A percentile compares a stretch with the other conserved stretches of the same genome.
Evolutionary conservation across 2,888 invertebrate genomes (phyloP).

Genomic region (Melinaea menophilus): DNA sequence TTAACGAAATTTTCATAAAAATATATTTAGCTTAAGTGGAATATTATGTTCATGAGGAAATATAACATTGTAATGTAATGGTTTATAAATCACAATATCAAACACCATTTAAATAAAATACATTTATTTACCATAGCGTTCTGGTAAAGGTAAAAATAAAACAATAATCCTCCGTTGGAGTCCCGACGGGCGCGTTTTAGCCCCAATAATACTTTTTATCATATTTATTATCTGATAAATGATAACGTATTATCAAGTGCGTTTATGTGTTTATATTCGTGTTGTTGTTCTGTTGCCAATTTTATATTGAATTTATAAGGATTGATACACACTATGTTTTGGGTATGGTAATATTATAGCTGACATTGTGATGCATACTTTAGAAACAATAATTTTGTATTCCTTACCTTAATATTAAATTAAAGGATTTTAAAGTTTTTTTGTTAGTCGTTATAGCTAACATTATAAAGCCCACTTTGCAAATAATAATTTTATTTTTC

Average conservation of each 20-base stretch:
- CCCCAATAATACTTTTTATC: conserved; percentile 76
- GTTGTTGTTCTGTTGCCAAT: conserved; percentile 20
- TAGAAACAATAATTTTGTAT: too few relatives aligned
- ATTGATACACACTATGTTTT: too few relatives aligned
- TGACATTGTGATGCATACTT: too few relatives aligned
- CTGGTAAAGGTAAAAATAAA: conserved; percentile 69
- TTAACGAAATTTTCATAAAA: not conserved
- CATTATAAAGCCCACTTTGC: too few relatives aligned
- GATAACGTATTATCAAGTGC: conserved; percentile 62
- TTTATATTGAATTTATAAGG: too few relatives aligned
- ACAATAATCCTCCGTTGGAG: conserved; percentile 59
- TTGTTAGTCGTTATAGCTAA: too few relatives aligned
- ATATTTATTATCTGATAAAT: conserved; percentile 77
- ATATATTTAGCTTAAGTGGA: not conserved
- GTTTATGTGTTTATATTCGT: conserved; percentile 58
- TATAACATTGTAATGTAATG: not conserved
- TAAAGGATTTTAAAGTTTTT: too few relatives aligned
- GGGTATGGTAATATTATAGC: too few relatives aligned
- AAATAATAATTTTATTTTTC: too few relatives aligned
- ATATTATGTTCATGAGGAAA: conserved; percentile 2
- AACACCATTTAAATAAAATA: conserved; percentile 67
- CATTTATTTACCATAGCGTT: conserved; percentile 53
- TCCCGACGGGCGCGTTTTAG: conserved; percentile 67
- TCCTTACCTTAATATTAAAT: too few relatives aligned
- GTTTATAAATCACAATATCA: conserved; percentile 66